Evolutionary conservation across 1,140 invertebrate species (phyloP), one percentile per base, ranked within the genome.

Genomic region (Drosophila bocki): DNA sequence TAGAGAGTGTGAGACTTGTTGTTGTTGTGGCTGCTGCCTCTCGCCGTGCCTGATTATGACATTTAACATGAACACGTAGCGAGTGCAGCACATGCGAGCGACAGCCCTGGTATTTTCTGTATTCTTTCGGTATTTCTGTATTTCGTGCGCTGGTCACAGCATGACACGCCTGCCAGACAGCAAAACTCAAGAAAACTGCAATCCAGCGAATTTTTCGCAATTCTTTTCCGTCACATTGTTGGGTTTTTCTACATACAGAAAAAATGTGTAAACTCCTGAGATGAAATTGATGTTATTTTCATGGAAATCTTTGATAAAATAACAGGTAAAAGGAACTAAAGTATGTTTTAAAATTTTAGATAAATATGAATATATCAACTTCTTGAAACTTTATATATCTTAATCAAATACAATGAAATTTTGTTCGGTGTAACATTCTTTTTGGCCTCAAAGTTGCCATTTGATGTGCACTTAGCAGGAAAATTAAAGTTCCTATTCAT

Each of bases 41-140:
- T 65, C 7, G 69, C 42, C 29, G 44, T 72, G 81, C 77, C 81
- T 90, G 84, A 88, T 88, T 88, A 88, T 88, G 84, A 88, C 84
- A 88, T 88, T 90, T 81, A 90, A 90, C 84, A 88, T 88, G 81
- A 88, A 88, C 84, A 88, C 84, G 84, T 88, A 88, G 71, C 58
- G 58, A 80, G 77, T 78, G 42, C 80, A 88, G 41, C 80, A 88
- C 74, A 81, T 87, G 83, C 80, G 60, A 87, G 57, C 64, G 83
- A 83, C 80, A 87, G 84, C 79, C 64, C 67, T 72, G 65, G 58
- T 78, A 79, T 70, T 80, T 71, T 64, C 50, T 47, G 45, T 37
- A 51, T 63, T 69, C 53, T 48, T 62, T 61, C 62, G 54, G 44
- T 70, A 42, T 57, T 54, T 71, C 45, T 41, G 35, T 67, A 42